phyloP scores from a whole-genome alignment of 2,113 vertebrate species.

The Cricetomys ansorgei region DNA sequence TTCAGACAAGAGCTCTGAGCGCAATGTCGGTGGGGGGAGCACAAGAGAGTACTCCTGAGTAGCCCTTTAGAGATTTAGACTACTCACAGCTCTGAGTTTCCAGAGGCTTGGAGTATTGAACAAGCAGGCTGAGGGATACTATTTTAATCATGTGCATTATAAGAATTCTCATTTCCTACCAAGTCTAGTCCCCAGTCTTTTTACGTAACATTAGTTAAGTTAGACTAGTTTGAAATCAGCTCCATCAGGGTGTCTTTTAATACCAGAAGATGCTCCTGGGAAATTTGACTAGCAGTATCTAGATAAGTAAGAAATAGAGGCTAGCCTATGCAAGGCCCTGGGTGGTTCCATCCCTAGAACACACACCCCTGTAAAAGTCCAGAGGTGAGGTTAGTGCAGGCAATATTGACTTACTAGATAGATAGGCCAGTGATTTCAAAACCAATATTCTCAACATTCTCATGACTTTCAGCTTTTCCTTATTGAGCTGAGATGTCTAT shows the following conservation, averaged over 20 bases:
- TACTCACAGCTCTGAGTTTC: constrained; percentile 4
- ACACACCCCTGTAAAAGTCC: neutral
- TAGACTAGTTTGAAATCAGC: constrained; percentile 19
- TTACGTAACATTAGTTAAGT: constrained; percentile 15
- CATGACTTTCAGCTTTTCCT: neutral
- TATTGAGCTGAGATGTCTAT: neutral
- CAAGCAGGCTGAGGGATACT: constrained; percentile 5
- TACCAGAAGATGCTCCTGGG: neutral
- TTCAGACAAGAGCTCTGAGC: neutral
- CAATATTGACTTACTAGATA: neutral
- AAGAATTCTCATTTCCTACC: neutral
- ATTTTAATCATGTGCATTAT: constrained; percentile 51
- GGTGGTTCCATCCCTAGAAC: neutral
- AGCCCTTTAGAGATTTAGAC: constrained; percentile 15
- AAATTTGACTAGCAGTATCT: constrained; percentile 17
- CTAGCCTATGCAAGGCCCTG: neutral
- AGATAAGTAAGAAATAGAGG: neutral
- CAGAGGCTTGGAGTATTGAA: neutral
- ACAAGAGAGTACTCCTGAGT: neutral
- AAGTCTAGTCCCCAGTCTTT: neutral
- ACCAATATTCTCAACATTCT: neutral
- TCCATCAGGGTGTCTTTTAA: neutral
- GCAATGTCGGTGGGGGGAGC: neutral
- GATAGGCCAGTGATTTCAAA: neutral
- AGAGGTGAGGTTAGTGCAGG: neutral